Evolutionary conservation across 2,113 vertebrate species (phyloP), one percentile per base, ranked within the genome.

Genomic region (Larimichthys polyactis): DNA sequence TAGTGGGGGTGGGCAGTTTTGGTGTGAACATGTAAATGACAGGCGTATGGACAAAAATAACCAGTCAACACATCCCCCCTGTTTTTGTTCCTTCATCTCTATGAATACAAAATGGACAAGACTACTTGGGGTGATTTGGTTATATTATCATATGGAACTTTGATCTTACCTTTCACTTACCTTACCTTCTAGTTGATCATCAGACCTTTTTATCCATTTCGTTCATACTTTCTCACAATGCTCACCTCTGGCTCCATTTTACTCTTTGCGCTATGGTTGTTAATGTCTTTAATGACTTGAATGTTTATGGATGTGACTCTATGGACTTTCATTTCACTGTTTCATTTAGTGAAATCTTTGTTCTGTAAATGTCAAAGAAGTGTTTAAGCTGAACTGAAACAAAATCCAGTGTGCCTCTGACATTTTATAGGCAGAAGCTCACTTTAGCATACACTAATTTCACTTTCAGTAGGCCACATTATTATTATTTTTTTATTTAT

Each of bases 1-100:
- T 78, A 24, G 66, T 60, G 83, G 78, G 82, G 85, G 89, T 65
- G 91, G 77, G 57, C 74, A 71, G 73, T 79, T 85, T 49, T 84
- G 83, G 90, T 92, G 91, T 88, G 91, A 93, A 92, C 90, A 90
- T 92, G 88, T 80, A 81, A 88, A 87, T 92, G 92, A 92, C 92
- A 91, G 92, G 85, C 86, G 82, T 91, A 82, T 84, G 87, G 78
- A 81, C 67, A 24, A 87, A 79, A 91, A 91, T 89, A 91, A 75
- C 85, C 82, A 70, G 81, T 77, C 79, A 83, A 17, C 52, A 66
- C 48, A 62, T 75, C 75, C 79, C 77, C 77, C 90, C 82, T 83
- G 73, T 79, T 87, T 89, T 86, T 16, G 20, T 48, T 70, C 22
- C 16, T 51, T 66, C 49, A 22, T 66, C 65, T 79, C 77, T 87